phyloP scores from a whole-genome alignment of 2,797 vertebrate genomes.

The Triplophysa yarkandensis region DNA sequence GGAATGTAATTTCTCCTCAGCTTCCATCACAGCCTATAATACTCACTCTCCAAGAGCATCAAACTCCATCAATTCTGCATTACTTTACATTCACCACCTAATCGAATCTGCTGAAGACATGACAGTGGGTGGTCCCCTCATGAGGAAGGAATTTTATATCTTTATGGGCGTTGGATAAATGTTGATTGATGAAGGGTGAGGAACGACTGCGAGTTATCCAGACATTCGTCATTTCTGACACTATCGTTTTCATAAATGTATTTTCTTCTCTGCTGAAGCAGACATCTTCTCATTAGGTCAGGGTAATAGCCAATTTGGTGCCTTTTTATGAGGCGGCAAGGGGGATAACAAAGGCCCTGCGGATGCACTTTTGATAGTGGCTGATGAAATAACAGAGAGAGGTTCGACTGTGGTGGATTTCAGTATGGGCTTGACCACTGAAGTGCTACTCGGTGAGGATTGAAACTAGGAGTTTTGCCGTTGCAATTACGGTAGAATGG shows the following conservation, averaged over 20 bases:
- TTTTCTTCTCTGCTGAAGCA: conserved; percentile 44
- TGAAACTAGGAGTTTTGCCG: neutral
- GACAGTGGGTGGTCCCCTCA: conserved; percentile 41
- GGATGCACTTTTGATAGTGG: conserved; percentile 35
- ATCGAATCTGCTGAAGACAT: conserved; percentile 38
- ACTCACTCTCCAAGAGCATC: conserved; percentile 11
- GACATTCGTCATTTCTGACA: conserved; percentile 41
- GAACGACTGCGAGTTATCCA: conserved; percentile 11
- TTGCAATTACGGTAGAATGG: conserved; percentile 19
- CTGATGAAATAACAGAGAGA: conserved; percentile 45
- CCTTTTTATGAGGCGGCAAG: conserved; percentile 48
- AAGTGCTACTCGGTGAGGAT: neutral
- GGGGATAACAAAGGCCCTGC: conserved; percentile 45
- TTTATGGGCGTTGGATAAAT: conserved; percentile 33
- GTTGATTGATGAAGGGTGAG: conserved; percentile 24
- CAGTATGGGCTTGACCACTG: conserved; percentile 8
- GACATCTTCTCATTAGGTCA: conserved; percentile 53
- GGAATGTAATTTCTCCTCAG: conserved; percentile 11
- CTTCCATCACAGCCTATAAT: conserved; percentile 6
- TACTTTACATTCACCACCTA: conserved; percentile 32
- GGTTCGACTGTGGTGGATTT: conserved; percentile 15
- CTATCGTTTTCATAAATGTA: conserved; percentile 45
- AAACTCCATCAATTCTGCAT: conserved; percentile 35
- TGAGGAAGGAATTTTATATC: conserved; percentile 28
- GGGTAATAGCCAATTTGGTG: conserved; percentile 51